Base-by-base conservation (phyloP, 2,888 invertebrate genomes). In the Galerucella nymphaeae region DNA sequence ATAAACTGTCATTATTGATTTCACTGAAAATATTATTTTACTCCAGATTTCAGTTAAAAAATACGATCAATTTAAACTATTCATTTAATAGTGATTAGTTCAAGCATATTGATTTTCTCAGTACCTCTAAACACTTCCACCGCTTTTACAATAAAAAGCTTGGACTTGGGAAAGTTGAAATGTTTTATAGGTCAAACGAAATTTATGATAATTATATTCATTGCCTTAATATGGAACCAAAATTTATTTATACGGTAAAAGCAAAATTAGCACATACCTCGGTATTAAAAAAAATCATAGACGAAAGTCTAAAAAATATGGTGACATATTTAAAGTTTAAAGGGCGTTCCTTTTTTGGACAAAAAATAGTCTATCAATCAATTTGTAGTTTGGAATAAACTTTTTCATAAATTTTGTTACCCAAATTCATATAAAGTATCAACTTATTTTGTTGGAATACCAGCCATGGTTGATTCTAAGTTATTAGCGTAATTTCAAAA, bases 341-440 rank as follows among this genome's bases (percentile, higher is more conserved):
- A 61, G 68, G 68, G 68, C 68, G 68, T 68, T 68, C 42, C 68
- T 68, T 48, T 18, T 41, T 55, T 10, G 30, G 3, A 10, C 14
- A 11, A 53, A 18, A 53, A 53, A 53, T 2, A 16, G 3, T 2
- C 18, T 53, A 2, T 18, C n/a, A 9, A 53, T 9, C 8, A 6
- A 38, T 8, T 9, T 38, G 30, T 38, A 38, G 8, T 38, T 9
- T 30, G 6, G 30, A 30, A 30, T 30, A 30, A 5, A 30, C 6
- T 30, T 30, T 38, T 38, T 38, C 2, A 38, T 38, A 53, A 53
- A 53, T 53, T 18, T 18, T 38, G 8, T 38, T 6, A 9, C 30
- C 30, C 30, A 38, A 38, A 38, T 8, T 38, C 8, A 38, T 38
- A 38, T 30, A 30, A 38, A 38, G 8, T 38, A 6, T 38, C 30